Conservation (phyloP, 2,797 vertebrate genomes). For the Melanotaenia parkinsoni region DNA sequence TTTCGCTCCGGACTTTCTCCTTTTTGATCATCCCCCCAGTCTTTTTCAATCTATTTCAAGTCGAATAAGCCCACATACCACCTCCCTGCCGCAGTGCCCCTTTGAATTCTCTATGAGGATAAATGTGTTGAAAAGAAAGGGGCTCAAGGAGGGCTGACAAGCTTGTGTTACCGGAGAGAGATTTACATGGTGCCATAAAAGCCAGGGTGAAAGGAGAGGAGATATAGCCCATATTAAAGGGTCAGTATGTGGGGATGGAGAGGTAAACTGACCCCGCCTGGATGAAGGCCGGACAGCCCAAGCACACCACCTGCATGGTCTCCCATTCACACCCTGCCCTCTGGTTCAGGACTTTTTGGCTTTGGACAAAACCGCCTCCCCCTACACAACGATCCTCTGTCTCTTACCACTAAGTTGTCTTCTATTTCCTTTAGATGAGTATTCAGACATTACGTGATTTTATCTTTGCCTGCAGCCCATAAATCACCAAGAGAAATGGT, state of each 20-base stretch:
- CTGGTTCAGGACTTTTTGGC: constrained; percentile 51
- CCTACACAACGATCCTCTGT: constrained; percentile 17
- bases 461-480: constrained; percentile 69
- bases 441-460: constrained; percentile 59
- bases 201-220: constrained; percentile 75
- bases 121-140: constrained; percentile 76
- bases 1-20: constrained; percentile 75
- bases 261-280: constrained; percentile 71
- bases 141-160: constrained; percentile 62
- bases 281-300: constrained; percentile 60
- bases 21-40: constrained; percentile 74
- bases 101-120: constrained; percentile 73
- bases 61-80: constrained; percentile 54
- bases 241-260: constrained; percentile 59
- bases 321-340: constrained; percentile 71
- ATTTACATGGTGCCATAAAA: constrained; percentile 79
- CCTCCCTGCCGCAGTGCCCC: constrained; percentile 57
- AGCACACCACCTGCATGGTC: constrained; percentile 67
- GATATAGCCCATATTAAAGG: constrained; percentile 61
- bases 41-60: constrained; percentile 71
- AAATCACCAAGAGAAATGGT: constrained; percentile 75
- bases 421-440: constrained; percentile 69
- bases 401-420: constrained; percentile 50
- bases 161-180: constrained; percentile 78
- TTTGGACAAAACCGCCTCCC: constrained; percentile 49